These are phyloP conservation scores for Neomorphus geoffroyi DNA, from an alignment of 2,797 vertebrate genomes.

Conservation along the genomic window DNA sequence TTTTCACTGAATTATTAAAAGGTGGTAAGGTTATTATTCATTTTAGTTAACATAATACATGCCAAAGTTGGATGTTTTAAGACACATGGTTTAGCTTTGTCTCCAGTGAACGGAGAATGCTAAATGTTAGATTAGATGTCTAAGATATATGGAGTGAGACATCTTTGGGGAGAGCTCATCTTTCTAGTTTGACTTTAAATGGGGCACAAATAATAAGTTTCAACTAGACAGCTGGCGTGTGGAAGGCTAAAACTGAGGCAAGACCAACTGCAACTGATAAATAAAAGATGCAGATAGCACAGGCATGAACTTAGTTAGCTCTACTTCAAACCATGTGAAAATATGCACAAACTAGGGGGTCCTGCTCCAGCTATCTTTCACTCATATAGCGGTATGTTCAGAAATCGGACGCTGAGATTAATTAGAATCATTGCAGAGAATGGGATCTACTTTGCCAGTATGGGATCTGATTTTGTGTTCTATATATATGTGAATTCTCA, in stretches of 20 bases:
- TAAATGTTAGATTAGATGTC: background rate
- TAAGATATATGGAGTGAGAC: background rate
- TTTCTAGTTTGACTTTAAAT: conserved; percentile 43
- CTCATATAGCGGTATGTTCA: background rate
- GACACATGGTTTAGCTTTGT: background rate
- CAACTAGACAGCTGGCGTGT: background rate
- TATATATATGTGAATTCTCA: background rate
- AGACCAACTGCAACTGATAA: background rate
- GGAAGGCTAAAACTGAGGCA: background rate
- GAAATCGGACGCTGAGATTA: background rate
- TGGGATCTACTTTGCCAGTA: background rate
- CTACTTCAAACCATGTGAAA: background rate
- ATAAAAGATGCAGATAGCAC: background rate
- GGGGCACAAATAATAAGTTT: conserved; percentile 28
- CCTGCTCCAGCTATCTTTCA: background rate
- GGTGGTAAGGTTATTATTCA: background rate
- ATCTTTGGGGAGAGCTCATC: conserved; percentile 5
- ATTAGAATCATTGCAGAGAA: background rate
- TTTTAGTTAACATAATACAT: background rate
- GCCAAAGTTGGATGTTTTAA: background rate
- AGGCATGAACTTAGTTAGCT: background rate
- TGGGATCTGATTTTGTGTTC: background rate
- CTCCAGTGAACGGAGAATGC: background rate
- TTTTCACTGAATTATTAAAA: background rate
- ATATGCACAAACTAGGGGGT: background rate